Base-by-base conservation (phyloP, 2,113 vertebrate species). In the Vulpes lagopus region DNA sequence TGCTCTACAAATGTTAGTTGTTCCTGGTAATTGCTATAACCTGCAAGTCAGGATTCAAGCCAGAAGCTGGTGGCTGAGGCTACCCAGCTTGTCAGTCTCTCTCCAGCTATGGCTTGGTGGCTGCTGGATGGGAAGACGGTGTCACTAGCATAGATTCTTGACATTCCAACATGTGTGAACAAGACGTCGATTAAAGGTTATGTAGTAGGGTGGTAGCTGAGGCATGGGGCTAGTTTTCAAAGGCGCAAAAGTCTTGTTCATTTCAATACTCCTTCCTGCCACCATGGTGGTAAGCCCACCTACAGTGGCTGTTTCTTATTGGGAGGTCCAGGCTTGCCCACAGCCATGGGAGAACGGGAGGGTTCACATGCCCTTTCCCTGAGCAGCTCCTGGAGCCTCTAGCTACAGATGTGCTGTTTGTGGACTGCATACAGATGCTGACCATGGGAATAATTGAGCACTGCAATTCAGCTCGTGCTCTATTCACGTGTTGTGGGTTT, bases 131-230 rank as follows among this genome's bases (percentile, higher is more conserved):
- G 57, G 71, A 30, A 83, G 25, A n/a, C 20, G 27, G 11, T 49
- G 53, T 95, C 79, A 57, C 85, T 53, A 93, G 60, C 60, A 57
- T 35, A 10, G 73, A 79, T 91, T 93, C 93, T 90, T 97, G 81
- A 95, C 81, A 85, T 97, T 96, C 89, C 60, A 57, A 43, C 20
- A 5, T 30, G 12, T 71, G 53, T 27, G 93, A 95, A 91, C 22
- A 38, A 87, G 64, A 76, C 79, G 62, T 91, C 30, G 35, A 55
- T 89, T 57, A 79, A 35, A 85, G 78, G 9, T 38, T 62, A 32
- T 5, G 2, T 20, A 22, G 11, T 35, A 23, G 25, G 88, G 25
- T 49, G 67, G 62, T 12, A 53, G 60, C 73, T 89, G 59, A 94
- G 84, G 32, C 49, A 27, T 78, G 64, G 53, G 88, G 59, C 35